Evolutionary conservation across 2,888 invertebrate species (phyloP).

Genomic region (Eurytoma californica): DNA sequence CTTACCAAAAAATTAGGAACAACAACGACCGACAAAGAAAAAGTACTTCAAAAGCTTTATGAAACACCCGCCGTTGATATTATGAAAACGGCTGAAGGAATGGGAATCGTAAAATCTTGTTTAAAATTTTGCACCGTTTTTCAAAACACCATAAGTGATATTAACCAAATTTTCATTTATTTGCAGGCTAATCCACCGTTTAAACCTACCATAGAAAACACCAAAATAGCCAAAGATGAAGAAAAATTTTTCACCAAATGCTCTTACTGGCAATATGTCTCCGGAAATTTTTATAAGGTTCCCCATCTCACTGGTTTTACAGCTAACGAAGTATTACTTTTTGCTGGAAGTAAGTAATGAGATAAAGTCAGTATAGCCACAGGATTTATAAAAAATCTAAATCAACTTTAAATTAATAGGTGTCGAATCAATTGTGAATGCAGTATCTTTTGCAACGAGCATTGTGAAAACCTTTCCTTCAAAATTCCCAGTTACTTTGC

Average conservation of each 20-base stretch:
- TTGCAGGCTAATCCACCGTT: slow-evolving; percentile 63
- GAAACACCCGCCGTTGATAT: slow-evolving; percentile 53
- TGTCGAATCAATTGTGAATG: not conserved
- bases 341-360: slow-evolving; percentile 51
- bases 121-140: not conserved
- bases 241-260: slow-evolving; percentile 75
- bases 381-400: not conserved
- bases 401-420: slow-evolving; percentile 2
- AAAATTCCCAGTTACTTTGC: slow-evolving; percentile 1
- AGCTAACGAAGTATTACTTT: slow-evolving; percentile 53
- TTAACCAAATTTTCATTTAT: not conserved
- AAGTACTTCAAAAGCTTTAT: slow-evolving; percentile 56
- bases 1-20: slow-evolving; percentile 60
- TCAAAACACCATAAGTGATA: not conserved
- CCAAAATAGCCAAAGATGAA: slow-evolving; percentile 72
- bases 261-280: slow-evolving; percentile 72
- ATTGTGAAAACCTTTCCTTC: slow-evolving; percentile 2
- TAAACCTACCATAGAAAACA: slow-evolving; percentile 76
- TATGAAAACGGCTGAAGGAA: slow-evolving; percentile 38
- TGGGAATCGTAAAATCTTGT: slow-evolving; percentile 38
- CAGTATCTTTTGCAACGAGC: not conserved
- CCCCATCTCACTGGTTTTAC: slow-evolving; percentile 77
- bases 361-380: not conserved
- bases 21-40: slow-evolving; percentile 34
- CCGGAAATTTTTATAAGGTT: slow-evolving; percentile 76